Evolutionary conservation across 2,797 vertebrate species (phyloP).

Genomic region (Diceros bicornis): DNA sequence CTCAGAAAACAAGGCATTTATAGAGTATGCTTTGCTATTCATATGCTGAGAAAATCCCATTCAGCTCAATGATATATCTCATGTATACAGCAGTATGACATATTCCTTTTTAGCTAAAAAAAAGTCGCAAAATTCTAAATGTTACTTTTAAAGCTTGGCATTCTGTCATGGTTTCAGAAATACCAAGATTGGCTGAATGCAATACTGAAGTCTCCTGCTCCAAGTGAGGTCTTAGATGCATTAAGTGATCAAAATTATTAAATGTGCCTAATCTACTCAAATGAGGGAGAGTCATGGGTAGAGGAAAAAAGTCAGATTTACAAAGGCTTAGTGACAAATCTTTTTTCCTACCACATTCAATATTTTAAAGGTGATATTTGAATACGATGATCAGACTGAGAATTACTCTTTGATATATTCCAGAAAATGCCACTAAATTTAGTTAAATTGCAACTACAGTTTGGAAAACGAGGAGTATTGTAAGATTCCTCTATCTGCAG

Average conservation of each 20-base stretch:
- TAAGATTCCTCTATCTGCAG: neutral
- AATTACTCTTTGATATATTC: constrained; percentile 5
- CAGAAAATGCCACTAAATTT: neutral
- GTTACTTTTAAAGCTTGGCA: constrained; percentile 54
- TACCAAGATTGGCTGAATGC: neutral
- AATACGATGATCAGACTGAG: neutral
- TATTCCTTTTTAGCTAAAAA: neutral
- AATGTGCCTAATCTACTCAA: constrained; percentile 23
- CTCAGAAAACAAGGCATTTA: neutral
- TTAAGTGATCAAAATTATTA: constrained; percentile 48
- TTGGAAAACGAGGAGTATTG: neutral
- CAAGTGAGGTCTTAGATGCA: neutral
- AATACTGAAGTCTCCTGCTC: neutral
- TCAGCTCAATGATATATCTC: neutral
- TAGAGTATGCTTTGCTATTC: neutral
- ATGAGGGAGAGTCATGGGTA: neutral
- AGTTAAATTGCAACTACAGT: neutral
- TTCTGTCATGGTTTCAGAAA: constrained; percentile 64
- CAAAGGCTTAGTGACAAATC: neutral
- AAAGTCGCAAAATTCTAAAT: constrained; percentile 30
- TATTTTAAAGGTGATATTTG: constrained; percentile 60
- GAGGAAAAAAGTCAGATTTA: neutral
- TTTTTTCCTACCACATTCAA: neutral
- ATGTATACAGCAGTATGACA: neutral
- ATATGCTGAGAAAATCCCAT: neutral